Conservation (phyloP, 2,113 vertebrate species). For the Chionodraco myersi region DNA sequence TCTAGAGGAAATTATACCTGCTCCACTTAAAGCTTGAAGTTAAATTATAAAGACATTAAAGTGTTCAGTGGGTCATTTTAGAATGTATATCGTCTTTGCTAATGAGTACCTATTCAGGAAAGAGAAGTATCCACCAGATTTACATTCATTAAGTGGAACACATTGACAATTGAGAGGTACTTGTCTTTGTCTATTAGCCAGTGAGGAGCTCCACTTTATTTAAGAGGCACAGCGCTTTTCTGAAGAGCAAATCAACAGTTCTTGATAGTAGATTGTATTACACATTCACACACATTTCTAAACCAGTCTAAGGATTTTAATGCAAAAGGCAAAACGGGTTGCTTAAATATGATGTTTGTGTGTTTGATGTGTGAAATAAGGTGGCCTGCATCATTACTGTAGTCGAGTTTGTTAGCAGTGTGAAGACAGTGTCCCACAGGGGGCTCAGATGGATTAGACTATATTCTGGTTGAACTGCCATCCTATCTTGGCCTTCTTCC, state of each 20-base stretch:
- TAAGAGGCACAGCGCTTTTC: slow-evolving; percentile 1
- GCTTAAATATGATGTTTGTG: background rate
- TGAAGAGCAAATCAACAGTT: slow-evolving; percentile 34
- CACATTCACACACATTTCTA: background rate
- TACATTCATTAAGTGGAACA: slow-evolving; percentile 1
- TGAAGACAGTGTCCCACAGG: background rate
- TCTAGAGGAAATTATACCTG: too few relatives aligned
- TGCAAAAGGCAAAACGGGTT: background rate
- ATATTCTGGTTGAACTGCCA: background rate
- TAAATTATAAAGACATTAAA: background rate
- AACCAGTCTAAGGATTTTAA: background rate
- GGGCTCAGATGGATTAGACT: background rate
- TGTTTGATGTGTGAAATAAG: background rate
- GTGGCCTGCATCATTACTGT: background rate
- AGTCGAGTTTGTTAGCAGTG: background rate
- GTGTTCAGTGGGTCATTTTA: background rate
- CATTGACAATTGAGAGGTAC: slow-evolving; percentile 6
- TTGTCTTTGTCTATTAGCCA: slow-evolving; percentile 11
- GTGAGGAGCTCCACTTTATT: slow-evolving; percentile 22
- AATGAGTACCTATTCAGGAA: background rate
- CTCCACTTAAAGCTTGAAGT: background rate
- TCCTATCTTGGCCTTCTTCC: slow-evolving; percentile 12
- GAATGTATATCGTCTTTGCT: background rate
- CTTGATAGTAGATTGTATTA: background rate
- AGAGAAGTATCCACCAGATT: slow-evolving; percentile 1